Evolutionary conservation across 1,140 invertebrate species (phyloP).

Genomic region (Sycophaga agraensis): DNA sequence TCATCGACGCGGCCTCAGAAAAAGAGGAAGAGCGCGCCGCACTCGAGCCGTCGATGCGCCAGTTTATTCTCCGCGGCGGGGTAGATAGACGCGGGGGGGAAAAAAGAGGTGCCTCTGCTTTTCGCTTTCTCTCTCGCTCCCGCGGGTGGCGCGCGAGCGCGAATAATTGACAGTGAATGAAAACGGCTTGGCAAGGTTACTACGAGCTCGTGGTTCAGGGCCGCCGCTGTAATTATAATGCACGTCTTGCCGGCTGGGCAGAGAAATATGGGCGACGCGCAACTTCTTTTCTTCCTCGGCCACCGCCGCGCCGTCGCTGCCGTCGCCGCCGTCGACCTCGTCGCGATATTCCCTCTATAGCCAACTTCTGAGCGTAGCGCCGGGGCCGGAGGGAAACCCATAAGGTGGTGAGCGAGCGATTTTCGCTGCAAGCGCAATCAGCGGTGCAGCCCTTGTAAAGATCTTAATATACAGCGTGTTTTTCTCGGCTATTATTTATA

Average conservation of each 20-base stretch:
- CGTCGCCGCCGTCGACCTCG: neutral
- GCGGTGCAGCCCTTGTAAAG: too few species aligned
- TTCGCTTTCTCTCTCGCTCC: too few species aligned
- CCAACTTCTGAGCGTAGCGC: too few species aligned
- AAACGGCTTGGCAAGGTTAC: slow-evolving; percentile 36
- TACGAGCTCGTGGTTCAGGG: slow-evolving; percentile 28
- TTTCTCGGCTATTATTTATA: too few species aligned
- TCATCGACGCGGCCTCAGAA: too few species aligned
- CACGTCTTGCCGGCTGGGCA: slow-evolving; percentile 10
- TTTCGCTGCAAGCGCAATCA: too few species aligned
- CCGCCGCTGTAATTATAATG: slow-evolving; percentile 40
- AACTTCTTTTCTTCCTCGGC: slow-evolving; percentile 6
- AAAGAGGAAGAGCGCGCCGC: neutral
- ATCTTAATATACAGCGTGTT: too few species aligned
- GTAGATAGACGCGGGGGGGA: neutral
- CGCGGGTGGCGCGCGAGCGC: too few species aligned
- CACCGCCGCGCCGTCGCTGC: neutral
- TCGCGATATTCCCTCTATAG: too few species aligned
- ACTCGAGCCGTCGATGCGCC: slow-evolving; percentile 8
- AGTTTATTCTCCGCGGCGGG: neutral
- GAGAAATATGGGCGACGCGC: slow-evolving; percentile 26
- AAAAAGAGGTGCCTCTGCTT: neutral
- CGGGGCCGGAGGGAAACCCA: too few species aligned
- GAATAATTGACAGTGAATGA: slow-evolving; percentile 42
- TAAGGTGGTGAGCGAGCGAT: too few species aligned